Evolutionary conservation across 2,113 vertebrate species (phyloP), one percentile per base, ranked within the genome.

Genomic region (Panthera uncia): DNA sequence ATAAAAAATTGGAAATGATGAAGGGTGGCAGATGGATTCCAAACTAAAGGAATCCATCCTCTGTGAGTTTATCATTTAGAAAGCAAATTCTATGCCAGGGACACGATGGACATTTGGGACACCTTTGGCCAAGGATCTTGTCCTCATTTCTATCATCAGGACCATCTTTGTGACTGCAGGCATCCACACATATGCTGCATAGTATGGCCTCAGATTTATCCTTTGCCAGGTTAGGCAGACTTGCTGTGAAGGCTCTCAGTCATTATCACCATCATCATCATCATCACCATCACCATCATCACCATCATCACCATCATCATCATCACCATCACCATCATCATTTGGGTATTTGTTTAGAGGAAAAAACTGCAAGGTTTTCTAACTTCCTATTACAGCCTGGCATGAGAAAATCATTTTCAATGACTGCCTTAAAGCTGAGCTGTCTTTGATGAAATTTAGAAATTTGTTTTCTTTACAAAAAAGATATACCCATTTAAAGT

Each of bases 1-100:
- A 92, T 48, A 95, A 95, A 95, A 96, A 92, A 61, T 36, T 97
- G 92, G 92, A 97, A 82, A 36, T 69, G 74, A 41, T 83, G 19
- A 95, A 94, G 52, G 36, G 89, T 89, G 94, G 73, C 97, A 97
- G 97, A 97, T 95, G 94, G 73, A 50, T 90, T 95, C 29, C 61
- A 96, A 98, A 4, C 80, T 88, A 94, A 97, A 55, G 3, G 0
- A 86, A 98, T 97, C 25, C 65, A 61, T 97, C 93, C 73, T 97
- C 78, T 63, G 36, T 84, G 91, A 76, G 33, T 74, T 79, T 96
- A 96, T 86, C 55, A 88, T 94, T 96, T 97, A 83, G 71, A 98
- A 31, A 66, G 57, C 41, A 45, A 93, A 90, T 61, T 66, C 74
- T 84, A 81, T 98, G 91, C 97, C 96, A 98, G 33, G 50, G 16